phyloP scores from a whole-genome alignment of 2,888 invertebrate species.

The Drosophila hamatofila region DNA sequence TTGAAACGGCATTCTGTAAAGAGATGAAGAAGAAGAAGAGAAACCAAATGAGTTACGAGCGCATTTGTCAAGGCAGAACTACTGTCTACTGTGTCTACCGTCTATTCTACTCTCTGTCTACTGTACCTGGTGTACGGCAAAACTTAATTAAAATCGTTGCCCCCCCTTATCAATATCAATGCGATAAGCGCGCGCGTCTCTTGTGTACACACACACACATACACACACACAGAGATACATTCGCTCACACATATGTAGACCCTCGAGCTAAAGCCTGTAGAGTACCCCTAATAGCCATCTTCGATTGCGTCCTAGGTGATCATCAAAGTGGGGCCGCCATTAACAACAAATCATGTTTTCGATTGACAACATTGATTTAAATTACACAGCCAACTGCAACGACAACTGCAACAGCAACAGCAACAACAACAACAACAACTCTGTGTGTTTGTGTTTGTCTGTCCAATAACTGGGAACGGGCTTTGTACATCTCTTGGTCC shows the following conservation, averaged over 20 bases:
- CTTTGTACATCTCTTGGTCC: slow-evolving; percentile 52
- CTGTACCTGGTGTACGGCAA: slow-evolving; percentile 63
- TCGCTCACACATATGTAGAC: background rate
- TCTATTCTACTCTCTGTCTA: slow-evolving; percentile 28
- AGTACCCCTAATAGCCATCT: slow-evolving; percentile 35
- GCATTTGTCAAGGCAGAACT: background rate
- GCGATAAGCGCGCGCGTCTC: slow-evolving; percentile 65
- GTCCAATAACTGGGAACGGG: slow-evolving; percentile 34
- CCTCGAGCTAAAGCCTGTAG: slow-evolving; percentile 14
- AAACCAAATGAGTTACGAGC: slow-evolving; percentile 9
- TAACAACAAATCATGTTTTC: slow-evolving; percentile 82
- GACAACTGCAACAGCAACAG: slow-evolving; percentile 52
- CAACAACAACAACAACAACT: slow-evolving; percentile 42
- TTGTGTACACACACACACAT: slow-evolving; percentile 3
- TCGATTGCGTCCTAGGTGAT: slow-evolving; percentile 38
- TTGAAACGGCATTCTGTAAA: slow-evolving; percentile 87
- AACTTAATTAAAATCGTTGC: slow-evolving; percentile 80
- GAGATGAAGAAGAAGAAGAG: background rate
- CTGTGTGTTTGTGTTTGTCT: slow-evolving; percentile 31
- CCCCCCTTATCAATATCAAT: slow-evolving; percentile 73
- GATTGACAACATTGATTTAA: slow-evolving; percentile 84
- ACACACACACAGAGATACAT: background rate
- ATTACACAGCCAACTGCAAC: slow-evolving; percentile 76
- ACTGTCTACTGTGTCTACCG: slow-evolving; percentile 38
- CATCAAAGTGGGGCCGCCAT: slow-evolving; percentile 79